Base-by-base conservation (phyloP, 2,888 invertebrate species). In the Lutraria lutraria region DNA sequence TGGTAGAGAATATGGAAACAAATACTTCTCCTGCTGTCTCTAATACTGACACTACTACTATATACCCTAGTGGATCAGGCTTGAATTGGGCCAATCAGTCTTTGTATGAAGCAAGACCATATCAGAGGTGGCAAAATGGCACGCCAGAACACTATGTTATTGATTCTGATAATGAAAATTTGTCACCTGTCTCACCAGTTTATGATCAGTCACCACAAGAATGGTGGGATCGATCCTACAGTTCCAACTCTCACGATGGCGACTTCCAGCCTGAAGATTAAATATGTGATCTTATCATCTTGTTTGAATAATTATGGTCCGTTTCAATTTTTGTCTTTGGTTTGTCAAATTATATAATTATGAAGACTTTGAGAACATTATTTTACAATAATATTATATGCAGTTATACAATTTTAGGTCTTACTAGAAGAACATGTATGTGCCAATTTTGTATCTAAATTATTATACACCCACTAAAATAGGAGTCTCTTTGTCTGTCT, bases 211-310 rank as follows among this genome's bases (percentile, higher is more conserved):
- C n/a, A 8, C 29, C 76, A 16, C 60, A 15, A 31, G 80, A 85
- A n/a, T 79, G 25, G 54, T 60, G 56, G 80, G 60, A 80, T 16
- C 54, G 85, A 79, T 16, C 29, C 3, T 81, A 81, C 15, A 76
- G 63, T 43, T 68, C 83, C 12, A 34, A 63, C 43, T 83, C 83
- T 8, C 83, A 43, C 54, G 85, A 85, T 43, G 60, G 54, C 0
- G 80, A 85, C 21, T 85, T 85, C 25, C 29, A 76, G 43, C 80
- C 80, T 43, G 85, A 85, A 85, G 85, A 85, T 43, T 85, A 56
- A 85, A 19, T n/a, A 8, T 56, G 29, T 56, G 56, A 29, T 52
- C 76, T n/a, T n/a, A n/a, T n/a, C n/a, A n/a, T n/a, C n/a, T n/a
- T 12, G 25, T 76, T 76, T 68, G 25, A 68, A 25, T 25, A 68